These are phyloP conservation scores for Oryzaephilus surinamensis DNA, from an alignment of 1,140 invertebrate genomes.

Conservation along the genomic window DNA sequence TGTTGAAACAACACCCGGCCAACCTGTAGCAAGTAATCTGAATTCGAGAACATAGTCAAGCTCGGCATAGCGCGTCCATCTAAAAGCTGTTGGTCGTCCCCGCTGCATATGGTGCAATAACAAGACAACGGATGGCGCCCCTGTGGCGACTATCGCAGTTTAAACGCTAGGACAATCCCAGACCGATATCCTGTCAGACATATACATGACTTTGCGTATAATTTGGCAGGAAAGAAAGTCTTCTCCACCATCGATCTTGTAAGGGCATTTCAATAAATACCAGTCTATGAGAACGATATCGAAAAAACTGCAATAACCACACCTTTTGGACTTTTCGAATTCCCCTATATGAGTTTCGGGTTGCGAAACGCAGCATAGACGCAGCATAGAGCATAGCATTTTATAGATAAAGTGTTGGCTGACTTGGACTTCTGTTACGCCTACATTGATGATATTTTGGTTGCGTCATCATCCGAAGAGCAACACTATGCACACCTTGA, in stretches of 20 bases:
- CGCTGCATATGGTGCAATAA: conserved; percentile 38
- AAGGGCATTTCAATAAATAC: conserved; percentile 40
- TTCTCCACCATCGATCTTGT: conserved; percentile 41
- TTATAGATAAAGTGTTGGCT: conserved; percentile 14
- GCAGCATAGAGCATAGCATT: conserved; percentile 42
- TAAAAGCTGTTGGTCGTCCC: conserved; percentile 33
- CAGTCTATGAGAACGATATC: conserved; percentile 26
- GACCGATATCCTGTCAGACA: conserved; percentile 30
- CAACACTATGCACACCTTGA: conserved; percentile 23
- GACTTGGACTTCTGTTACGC: conserved; percentile 23
- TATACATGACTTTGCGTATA: conserved; percentile 27
- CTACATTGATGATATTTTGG: conserved; percentile 33
- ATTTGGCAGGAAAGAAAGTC: conserved; percentile 28
- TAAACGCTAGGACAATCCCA: conserved; percentile 35
- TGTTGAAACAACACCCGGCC: conserved; percentile 23
- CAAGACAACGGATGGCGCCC: conserved; percentile 32
- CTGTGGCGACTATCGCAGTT: conserved; percentile 38
- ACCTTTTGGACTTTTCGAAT: conserved; percentile 33
- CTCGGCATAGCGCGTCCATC: conserved; percentile 20
- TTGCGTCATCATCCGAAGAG: conserved; percentile 28
- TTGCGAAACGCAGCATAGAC: conserved; percentile 32
- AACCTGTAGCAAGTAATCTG: conserved; percentile 23
- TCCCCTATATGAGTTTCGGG: conserved; percentile 24
- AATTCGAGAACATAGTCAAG: conserved; percentile 25
- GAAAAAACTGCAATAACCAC: conserved; percentile 33